Evolutionary conservation across 1,140 invertebrate species (phyloP).

Genomic region (Drosophila mauritiana): DNA sequence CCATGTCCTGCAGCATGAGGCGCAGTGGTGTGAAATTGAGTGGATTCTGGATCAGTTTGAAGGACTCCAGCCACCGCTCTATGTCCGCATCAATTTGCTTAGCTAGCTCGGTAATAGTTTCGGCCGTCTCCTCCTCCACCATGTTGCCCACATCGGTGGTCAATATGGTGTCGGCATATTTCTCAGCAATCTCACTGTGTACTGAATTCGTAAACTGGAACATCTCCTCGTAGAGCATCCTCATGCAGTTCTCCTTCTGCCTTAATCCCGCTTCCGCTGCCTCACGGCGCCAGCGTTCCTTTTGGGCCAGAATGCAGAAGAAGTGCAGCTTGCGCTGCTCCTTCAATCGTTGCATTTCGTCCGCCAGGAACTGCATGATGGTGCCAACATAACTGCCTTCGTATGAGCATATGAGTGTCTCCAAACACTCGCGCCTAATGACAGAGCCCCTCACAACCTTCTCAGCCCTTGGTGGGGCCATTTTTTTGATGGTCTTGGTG

Average conservation of each 20-base stretch:
- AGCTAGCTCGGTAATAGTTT: slow-evolving; percentile 86
- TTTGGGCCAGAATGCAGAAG: slow-evolving; percentile 88
- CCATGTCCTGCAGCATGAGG: slow-evolving; percentile 43
- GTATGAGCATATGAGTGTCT: slow-evolving; percentile 58
- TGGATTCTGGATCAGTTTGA: slow-evolving; percentile 60
- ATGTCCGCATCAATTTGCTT: slow-evolving; percentile 86
- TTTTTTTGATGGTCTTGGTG: not conserved
- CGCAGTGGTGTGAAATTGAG: slow-evolving; percentile 83
- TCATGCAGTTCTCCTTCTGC: slow-evolving; percentile 87
- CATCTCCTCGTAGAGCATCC: slow-evolving; percentile 89
- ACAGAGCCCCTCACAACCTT: not conserved
- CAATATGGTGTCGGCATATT: slow-evolving; percentile 88
- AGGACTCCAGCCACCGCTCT: slow-evolving; percentile 84
- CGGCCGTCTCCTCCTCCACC: slow-evolving; percentile 86
- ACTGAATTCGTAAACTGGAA: slow-evolving; percentile 85
- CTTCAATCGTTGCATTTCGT: slow-evolving; percentile 89
- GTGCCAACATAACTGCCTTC: slow-evolving; percentile 71
- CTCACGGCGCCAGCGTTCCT: slow-evolving; percentile 88
- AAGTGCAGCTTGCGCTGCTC: slow-evolving; percentile 90
- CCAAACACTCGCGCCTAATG: slow-evolving; percentile 43
- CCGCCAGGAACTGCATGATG: slow-evolving; percentile 82
- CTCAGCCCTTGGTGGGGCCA: not conserved
- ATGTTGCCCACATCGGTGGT: slow-evolving; percentile 87
- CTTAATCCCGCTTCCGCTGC: slow-evolving; percentile 88
- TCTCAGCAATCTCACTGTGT: slow-evolving; percentile 87